Conservation (phyloP, 2,888 invertebrate genomes). For the Norana najaformis region DNA sequence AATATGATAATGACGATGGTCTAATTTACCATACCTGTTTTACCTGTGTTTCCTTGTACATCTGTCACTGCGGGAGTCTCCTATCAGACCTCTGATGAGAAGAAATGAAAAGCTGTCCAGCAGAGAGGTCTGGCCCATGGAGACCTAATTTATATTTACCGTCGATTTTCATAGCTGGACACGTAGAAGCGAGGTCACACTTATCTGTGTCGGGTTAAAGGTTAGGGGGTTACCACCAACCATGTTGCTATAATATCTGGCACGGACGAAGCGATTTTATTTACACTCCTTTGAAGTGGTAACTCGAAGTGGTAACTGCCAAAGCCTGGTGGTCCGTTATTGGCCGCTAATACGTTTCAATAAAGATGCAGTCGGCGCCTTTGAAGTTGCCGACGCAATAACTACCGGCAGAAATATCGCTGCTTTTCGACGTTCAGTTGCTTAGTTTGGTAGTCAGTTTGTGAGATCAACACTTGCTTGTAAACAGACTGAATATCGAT, state of each 20-base stretch:
- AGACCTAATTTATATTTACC: neutral
- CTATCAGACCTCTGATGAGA: neutral
- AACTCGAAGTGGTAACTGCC: neutral
- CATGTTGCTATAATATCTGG: neutral
- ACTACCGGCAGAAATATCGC: neutral
- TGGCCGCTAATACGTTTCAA: neutral
- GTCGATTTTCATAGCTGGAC: neutral
- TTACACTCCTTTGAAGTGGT: neutral
- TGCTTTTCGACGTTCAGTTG: neutral
- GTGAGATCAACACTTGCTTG: neutral
- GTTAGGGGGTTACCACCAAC: neutral
- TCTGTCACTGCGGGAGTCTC: neutral
- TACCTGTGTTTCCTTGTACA: neutral
- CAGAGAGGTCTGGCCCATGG: neutral
- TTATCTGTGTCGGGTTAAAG: neutral
- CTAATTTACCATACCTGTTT: no score
- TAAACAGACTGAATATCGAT: neutral
- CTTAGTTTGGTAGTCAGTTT: neutral
- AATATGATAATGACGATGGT: slow-evolving; percentile 23
- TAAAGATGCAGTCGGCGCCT: neutral
- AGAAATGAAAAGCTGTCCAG: neutral
- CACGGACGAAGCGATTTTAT: neutral
- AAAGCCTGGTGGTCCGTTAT: neutral
- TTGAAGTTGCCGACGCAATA: neutral
- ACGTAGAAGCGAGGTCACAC: neutral